Evolutionary conservation across 2,797 vertebrate species (phyloP), one percentile per base, ranked within the genome.

Genomic region (Rhabdophis nuchalis): DNA sequence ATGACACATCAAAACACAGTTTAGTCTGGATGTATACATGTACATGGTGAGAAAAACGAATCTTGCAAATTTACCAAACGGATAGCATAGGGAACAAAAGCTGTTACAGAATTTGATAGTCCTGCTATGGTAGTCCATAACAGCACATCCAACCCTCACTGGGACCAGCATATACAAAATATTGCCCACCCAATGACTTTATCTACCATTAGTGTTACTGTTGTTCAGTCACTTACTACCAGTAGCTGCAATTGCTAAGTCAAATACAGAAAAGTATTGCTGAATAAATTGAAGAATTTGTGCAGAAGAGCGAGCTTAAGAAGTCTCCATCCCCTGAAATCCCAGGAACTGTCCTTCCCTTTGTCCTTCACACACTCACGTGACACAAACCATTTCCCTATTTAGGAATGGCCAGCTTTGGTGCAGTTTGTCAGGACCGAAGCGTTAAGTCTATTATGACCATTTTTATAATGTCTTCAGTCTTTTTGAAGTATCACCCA

Each of bases 401-500:
- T 93, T 56, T 23, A 93, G 20, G 93, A 89, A 1, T n/a, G 58
- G 41, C 5, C 4, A 86, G 85, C 41, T 52, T 85, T 54, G 56
- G 85, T 90, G 88, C 60, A 13, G 0, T 87, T 93, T 93, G 1
- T 87, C 94, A 57, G 6, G 27, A 94, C 29, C 92, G 95, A 90
- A 93, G 87, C 87, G 1, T 86, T 1, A 64, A 92, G 53, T 64
- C 89, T 68, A 89, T 92, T 90, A 89, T 27, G 68, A 94, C 36
- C 50, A 11, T 13, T 64, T 88, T 94, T 93, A 91, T 64, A 20
- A 72, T 36, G 3, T 41, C 54, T 93, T 92, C 29, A 82, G 5
- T 87, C 87, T 91, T 93, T 93, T 64, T 61, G 56, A 94, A 91
- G 72, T 57, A 87, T 0, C 5, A 56, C 2, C 91, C 91, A 1